These are phyloP conservation scores for Melipona quadrifasciata DNA, from an alignment of 1,140 invertebrate species.

Conservation along the genomic window DNA sequence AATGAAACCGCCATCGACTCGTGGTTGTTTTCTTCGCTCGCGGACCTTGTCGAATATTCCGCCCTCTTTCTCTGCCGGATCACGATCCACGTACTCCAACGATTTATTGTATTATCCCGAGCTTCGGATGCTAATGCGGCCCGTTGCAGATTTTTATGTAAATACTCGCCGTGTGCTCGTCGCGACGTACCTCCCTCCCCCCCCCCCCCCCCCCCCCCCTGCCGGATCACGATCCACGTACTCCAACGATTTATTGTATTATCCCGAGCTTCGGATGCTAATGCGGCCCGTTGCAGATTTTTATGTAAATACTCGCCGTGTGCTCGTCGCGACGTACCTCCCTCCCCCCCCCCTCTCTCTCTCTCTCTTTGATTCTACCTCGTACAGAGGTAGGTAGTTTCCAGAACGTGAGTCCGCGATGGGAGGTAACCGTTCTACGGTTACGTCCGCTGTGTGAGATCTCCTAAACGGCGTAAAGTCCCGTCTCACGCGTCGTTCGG, in stretches of 20 bases:
- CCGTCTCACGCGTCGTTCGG: not conserved
- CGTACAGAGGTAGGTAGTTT: conserved; percentile 14
- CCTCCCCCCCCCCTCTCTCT: too few relatives aligned
- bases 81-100: conserved; percentile 42
- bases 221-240: conserved; percentile 42
- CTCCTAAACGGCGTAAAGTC: not conserved
- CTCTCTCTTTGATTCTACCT: not conserved
- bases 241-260: conserved; percentile 54
- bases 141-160: conserved; percentile 43
- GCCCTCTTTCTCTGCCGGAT: conserved; percentile 28
- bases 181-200: not conserved
- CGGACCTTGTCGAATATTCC: conserved; percentile 59
- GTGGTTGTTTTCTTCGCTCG: conserved; percentile 45
- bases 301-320: conserved; percentile 43
- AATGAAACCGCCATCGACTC: conserved; percentile 53
- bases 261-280: conserved; percentile 54
- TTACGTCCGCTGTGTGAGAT: not conserved
- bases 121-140: conserved; percentile 59
- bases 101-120: conserved; percentile 53
- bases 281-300: conserved; percentile 46
- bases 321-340: not conserved
- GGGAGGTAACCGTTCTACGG: not conserved
- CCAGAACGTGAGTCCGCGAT: not conserved
- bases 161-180: conserved; percentile 21
- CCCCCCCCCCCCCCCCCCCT: conserved; percentile 16